Percentiles rank a stretch among this genome's conserved stretches.
Evolutionary conservation across 2,797 vertebrate genomes (phyloP).

Genomic region (Acrossocheilus wenchowensis): DNA sequence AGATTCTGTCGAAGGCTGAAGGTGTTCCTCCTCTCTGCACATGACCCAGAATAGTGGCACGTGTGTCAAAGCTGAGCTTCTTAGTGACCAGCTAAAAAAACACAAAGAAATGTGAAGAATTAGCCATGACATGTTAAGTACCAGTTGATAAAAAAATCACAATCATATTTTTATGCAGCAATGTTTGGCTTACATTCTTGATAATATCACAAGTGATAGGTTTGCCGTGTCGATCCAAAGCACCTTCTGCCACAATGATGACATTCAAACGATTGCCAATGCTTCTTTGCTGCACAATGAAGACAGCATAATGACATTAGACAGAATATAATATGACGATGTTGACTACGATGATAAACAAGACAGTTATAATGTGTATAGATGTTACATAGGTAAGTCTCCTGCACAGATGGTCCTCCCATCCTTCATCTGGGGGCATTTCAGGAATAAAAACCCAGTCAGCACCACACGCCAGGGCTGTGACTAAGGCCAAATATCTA

Average conservation of each 20-base stretch:
- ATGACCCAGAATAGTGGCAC: constrained; percentile 90
- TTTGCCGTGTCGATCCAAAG: constrained; percentile 81
- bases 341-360: background rate
- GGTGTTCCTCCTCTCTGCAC: constrained; percentile 95
- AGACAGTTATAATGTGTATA: background rate
- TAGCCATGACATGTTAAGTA: background rate
- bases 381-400: constrained; percentile 84
- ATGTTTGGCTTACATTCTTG: constrained; percentile 75
- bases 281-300: constrained; percentile 81
- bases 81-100: constrained; percentile 86
- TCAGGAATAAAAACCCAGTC: constrained; percentile 98
- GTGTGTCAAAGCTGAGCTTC: constrained; percentile 91
- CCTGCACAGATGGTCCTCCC: constrained; percentile 92
- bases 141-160: background rate
- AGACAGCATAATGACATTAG: background rate
- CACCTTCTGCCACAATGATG: constrained; percentile 93
- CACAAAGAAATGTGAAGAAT: background rate
- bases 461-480: constrained; percentile 87
- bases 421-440: constrained; percentile 89
- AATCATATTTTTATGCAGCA: background rate
- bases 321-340: background rate
- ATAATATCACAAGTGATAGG: constrained; percentile 87
- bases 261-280: constrained; percentile 91
- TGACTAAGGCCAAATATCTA: constrained; percentile 92
- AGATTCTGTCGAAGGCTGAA: constrained; percentile 92